Conservation (phyloP, 2,113 vertebrate species). For the Chamaea fasciata region DNA sequence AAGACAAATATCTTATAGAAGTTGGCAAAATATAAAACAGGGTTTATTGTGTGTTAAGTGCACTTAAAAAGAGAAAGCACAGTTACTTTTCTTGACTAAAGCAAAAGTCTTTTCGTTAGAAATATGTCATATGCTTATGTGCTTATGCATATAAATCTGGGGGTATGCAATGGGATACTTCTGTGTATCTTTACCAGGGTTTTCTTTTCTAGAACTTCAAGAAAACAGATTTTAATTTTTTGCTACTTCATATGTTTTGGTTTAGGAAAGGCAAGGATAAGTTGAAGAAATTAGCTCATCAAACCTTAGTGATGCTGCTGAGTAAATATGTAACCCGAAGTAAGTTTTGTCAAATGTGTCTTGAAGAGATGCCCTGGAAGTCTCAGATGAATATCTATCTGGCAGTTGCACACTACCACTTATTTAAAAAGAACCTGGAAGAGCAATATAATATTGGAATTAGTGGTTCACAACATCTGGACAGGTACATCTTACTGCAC, state of each 20-base stretch:
- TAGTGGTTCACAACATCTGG: neutral
- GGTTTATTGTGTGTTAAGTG: neutral
- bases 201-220: neutral
- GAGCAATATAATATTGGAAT: constrained; percentile 33
- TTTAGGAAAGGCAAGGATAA: constrained; percentile 45
- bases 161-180: neutral
- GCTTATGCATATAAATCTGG: neutral
- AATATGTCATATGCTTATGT: neutral
- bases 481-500: constrained; percentile 61
- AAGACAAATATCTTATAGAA: neutral
- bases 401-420: constrained; percentile 74
- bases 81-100: neutral
- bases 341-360: constrained; percentile 67
- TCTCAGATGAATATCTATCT: constrained; percentile 81
- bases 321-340: constrained; percentile 53
- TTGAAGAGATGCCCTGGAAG: constrained; percentile 84
- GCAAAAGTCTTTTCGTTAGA: neutral
- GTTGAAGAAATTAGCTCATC: constrained; percentile 53
- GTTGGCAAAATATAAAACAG: neutral
- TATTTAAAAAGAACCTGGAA: constrained; percentile 71
- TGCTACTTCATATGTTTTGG: neutral
- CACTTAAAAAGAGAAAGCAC: neutral
- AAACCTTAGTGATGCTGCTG: constrained; percentile 64
- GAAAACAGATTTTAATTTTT: neutral
- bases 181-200: neutral